Evolutionary conservation across 2,797 vertebrate species (phyloP), one percentile per base, ranked within the genome.

Genomic region (Meda fulgida): DNA sequence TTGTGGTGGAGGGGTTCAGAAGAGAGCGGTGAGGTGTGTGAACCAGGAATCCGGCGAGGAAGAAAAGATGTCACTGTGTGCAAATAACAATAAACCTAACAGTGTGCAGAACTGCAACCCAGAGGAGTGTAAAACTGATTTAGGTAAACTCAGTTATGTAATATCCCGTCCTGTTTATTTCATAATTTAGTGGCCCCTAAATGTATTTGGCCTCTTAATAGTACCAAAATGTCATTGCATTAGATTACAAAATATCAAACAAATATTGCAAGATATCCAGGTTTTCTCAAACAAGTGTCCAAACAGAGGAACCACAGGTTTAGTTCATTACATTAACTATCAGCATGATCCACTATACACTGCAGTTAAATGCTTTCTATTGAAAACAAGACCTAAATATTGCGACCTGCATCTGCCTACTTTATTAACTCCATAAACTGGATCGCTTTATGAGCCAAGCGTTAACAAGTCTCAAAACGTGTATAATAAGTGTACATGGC

Each of bases 1-100:
- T 80, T 96, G 95, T 51, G 95, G 93, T 38, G 93, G 89, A 26
- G 95, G 95, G 31, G 89, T 92, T 71, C 93, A 95, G 86, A 91
- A 89, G 85, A 93, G 95, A 53, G 88, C 85, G 3, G 91, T 95
- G 73, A 89, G 46, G 69, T 96, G 95, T 85, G 89, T 92, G 73
- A 91, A 85, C 11, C 85, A 90, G 77, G 91, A 93, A 84, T 90
- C 77, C 4, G 90, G 89, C 48, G 51, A 88, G 3, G 90, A 93
- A 90, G 90, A 92, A 91, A 88, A 91, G 73, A 88, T 87, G 87
- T 89, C 85, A 81, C 90, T 93, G 86, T 96, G 95, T 89, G 90
- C 93, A 78, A 90, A 89, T 60, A 82, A 86, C 83, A 90, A 78
- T 76, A 92, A 89, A 91, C 95, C 95, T 34, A 91, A 94, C 87